Base-by-base conservation (phyloP, 2,113 vertebrate species). In the Vidua chalybeata region DNA sequence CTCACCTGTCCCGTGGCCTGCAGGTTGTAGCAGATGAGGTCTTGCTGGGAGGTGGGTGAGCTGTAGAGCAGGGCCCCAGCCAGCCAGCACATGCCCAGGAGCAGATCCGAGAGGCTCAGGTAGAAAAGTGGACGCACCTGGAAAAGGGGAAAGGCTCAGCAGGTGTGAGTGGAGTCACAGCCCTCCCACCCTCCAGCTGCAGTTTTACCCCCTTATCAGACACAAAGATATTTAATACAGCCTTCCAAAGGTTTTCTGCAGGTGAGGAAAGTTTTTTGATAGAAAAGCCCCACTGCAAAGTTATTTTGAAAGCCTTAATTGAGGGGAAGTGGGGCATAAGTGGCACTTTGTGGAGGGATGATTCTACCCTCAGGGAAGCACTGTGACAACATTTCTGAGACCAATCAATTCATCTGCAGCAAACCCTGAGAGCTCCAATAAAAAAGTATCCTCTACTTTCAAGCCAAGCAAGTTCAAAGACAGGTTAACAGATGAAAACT, bases 31-130 rank as follows among this genome's bases (percentile, higher is more conserved):
- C 99, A 99, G 91, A 97, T 35, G 66, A 95, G 91, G 16, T 95
- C 91, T 79, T 97, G 97, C 55, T 90, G 91, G 61, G 74, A 72
- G 52, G n/a, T 39, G 30, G 94, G 93, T 8, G 93, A 95, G 41
- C 98, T 97, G 78, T 98, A 98, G 21, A 99, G 96, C 22, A 98
- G 86, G 0, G 97, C 97, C 18, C 98, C 98, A 11, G 95, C 64
- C n/a, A 99, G 97, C 98, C 98, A 99, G 95, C 98, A 98, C 94
- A 98, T 33, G 10, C 98, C 98, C 82, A 99, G 95, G 31, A 99
- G 94, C 26, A 99, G 96, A 97, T 99, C 98, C 0, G 98, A 98
- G 78, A 98, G 90, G 71, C 98, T 98, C 97, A 99, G 98, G 93
- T 98, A 98, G 94, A 99, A 96, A 58, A 99, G 98, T 1, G 99